Percentiles rank a stretch among this genome's conserved stretches.
Conservation (phyloP, 2,888 invertebrate genomes). For the Napeogenes inachia region DNA sequence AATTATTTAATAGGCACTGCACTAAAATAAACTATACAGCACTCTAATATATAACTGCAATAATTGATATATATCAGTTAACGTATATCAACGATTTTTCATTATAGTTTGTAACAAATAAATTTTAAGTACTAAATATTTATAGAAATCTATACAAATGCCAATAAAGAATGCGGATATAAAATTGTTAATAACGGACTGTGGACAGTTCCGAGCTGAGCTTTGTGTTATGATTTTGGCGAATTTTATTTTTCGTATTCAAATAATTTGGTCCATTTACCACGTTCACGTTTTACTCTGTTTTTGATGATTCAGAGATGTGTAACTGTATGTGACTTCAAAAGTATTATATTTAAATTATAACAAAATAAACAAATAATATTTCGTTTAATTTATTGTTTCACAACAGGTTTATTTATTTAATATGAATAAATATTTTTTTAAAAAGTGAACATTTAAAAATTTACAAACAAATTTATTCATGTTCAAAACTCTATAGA, state of each 20-base stretch:
- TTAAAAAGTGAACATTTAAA: too few relatives aligned
- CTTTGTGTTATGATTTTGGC: slow-evolving; percentile 1
- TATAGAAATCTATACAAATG: neutral
- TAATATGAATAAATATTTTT: too few relatives aligned
- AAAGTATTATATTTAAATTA: neutral
- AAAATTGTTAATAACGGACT: slow-evolving; percentile 6
- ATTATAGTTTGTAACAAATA: neutral
- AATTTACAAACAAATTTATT: too few relatives aligned
- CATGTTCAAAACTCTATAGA: too few relatives aligned
- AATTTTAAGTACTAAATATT: neutral
- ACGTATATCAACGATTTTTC: neutral
- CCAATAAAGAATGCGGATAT: neutral
- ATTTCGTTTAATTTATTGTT: too few relatives aligned
- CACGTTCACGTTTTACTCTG: slow-evolving; percentile 6
- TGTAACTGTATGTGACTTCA: slow-evolving; percentile 1
- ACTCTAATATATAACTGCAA: too few relatives aligned
- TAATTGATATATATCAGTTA: too few relatives aligned
- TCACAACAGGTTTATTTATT: too few relatives aligned
- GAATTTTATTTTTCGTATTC: slow-evolving; percentile 5
- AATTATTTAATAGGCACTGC: too few relatives aligned
- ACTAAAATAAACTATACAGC: too few relatives aligned
- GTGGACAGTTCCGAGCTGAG: neutral
- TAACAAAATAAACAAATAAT: neutral
- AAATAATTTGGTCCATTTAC: slow-evolving; percentile 19
- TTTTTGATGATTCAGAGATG: slow-evolving; percentile 11